Evolutionary conservation across 1,140 invertebrate species (phyloP), one percentile per base, ranked within the genome.

Genomic region (Drosophila repleta): DNA sequence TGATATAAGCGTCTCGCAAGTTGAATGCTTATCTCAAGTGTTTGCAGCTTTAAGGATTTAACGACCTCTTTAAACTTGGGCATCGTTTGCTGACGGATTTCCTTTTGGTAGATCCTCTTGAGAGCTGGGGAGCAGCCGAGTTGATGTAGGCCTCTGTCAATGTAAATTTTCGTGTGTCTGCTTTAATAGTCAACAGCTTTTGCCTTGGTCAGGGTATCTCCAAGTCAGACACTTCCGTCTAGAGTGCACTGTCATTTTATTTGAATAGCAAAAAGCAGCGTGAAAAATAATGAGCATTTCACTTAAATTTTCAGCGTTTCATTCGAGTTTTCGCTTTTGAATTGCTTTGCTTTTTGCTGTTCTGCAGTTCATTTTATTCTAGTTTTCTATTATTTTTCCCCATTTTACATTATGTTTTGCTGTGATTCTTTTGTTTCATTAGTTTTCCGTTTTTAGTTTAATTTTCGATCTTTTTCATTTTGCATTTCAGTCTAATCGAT

Each of bases 1-100:
- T 70, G 67, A 71, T 63, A 52, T 58, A 45, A 70, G 57, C 58
- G 49, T 56, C 49, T 26, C 11, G 39, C 21, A 43, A 67, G 65
- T 15, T 32, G 15, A 17, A 18, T 52, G 60, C 18, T 48, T 24
- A 15, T 7, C 58, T 48, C 37, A 62, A 55, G 41, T 66, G 63
- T 52, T 20, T 60, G 70, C 41, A 48, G 51, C 56, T 32, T 70
- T 68, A 45, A 68, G 67, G 49, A 45, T 53, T 72, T 60, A 46
- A 52, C 26, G 43, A 58, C 10, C 21, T 26, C 45, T 65, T 58
- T 66, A 35, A 62, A 43, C 26, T 43, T 35, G 26, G 37, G 8
- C 43, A 57, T 35, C 32, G 32, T 48, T 41, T 48, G 39, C 13
- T 4, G 39, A 41, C 39, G n/a, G 39, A 41, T 17, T 41, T 41